Conservation (phyloP, 1,140 invertebrate species). For the Marisa cornuarietis region DNA sequence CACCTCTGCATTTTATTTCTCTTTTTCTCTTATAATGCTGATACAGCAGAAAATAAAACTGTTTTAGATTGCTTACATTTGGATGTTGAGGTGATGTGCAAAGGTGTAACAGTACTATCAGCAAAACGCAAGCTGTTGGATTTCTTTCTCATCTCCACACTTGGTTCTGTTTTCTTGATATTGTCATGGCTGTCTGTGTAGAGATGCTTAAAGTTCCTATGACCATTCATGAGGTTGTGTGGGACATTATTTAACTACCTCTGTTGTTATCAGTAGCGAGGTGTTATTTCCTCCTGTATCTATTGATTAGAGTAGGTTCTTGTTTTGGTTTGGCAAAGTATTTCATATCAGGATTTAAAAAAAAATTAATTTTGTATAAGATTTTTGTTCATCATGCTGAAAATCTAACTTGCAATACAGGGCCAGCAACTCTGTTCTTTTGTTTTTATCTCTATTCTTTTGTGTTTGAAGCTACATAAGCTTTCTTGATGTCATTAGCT, state of each 20-base stretch:
- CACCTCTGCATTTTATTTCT: background rate
- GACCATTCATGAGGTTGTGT: too few relatives aligned
- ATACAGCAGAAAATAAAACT: background rate
- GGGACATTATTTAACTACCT: too few relatives aligned
- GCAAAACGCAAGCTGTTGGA: background rate
- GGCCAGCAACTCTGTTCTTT: background rate
- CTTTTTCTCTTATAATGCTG: background rate
- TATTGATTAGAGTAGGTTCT: too few relatives aligned
- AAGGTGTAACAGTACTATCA: too few relatives aligned
- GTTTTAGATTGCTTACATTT: too few relatives aligned
- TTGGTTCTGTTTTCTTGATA: background rate
- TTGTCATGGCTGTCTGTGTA: background rate
- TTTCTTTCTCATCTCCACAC: background rate
- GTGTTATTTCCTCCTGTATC: too few relatives aligned
- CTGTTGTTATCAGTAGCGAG: too few relatives aligned
- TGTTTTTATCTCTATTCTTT: background rate
- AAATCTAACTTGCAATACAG: background rate
- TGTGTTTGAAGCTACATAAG: background rate
- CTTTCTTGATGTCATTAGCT: background rate
- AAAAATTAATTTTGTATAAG: too few relatives aligned
- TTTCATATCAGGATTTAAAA: too few relatives aligned
- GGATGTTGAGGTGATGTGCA: too few relatives aligned
- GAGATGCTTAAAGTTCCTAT: too few relatives aligned
- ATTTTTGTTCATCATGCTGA: background rate
- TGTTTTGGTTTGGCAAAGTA: too few relatives aligned